Base-by-base conservation (phyloP, 1,140 invertebrate genomes). In the Heterodera carotae region DNA sequence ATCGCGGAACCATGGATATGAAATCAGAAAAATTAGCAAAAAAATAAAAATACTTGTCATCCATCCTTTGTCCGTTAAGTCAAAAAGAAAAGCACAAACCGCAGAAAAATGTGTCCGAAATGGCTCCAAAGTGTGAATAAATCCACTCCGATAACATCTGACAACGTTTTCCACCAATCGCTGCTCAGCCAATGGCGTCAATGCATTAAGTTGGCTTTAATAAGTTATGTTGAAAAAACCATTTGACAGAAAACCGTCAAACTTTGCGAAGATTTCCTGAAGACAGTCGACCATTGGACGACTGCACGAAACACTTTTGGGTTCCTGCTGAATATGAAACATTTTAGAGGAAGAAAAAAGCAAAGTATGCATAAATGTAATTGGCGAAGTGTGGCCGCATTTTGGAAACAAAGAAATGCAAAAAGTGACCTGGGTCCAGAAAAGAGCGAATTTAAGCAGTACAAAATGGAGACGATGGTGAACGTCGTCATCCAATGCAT, bases 391-490 rank as follows among this genome's bases (percentile, higher is more conserved):
- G 31, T 33, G 48, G 25, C 25, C 1, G n/a, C 31, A 69, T 69
- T 25, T 33, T n/a, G n/a, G n/a, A n/a, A n/a, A n/a, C 39, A 43
- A 43, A 43, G 3, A 43, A 43, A 8, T 8, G 39, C 39, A 12
- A 39, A 39, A 39, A n/a, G n/a, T n/a, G n/a, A n/a, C n/a, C n/a
- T n/a, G n/a, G n/a, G n/a, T n/a, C 71, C 71, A 73, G 8, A 34
- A 12, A 62, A 29, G n/a, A 22, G 62, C 33, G 31, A 73, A 27
- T 73, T 73, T 53, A 18, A 73, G 22, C 10, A 73, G 62, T 22
- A 34, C 31, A 62, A 56, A 74, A 62, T 62, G 43, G 8, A 74
- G 59, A n/a, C 27, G 59, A 62, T 74, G 36, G 39, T 74, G 29
- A 18, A 33, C 34, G 2, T 74, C 72, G 15, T 74, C 72, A 18